Conservation (phyloP, 2,113 vertebrate species). For the Oxyura jamaicensis region DNA sequence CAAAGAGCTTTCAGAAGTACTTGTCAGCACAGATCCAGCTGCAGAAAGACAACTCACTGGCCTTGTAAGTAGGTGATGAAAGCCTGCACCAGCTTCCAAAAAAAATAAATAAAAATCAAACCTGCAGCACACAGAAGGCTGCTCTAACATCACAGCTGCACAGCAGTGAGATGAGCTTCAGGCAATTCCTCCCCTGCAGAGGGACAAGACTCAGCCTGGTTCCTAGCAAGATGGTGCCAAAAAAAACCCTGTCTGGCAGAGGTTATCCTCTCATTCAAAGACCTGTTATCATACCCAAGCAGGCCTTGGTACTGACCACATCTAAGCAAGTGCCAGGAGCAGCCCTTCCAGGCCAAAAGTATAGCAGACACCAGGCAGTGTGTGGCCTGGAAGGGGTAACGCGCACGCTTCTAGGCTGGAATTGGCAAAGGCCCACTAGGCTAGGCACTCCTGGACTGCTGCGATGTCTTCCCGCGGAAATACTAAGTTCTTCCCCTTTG, state of each 20-base stretch:
- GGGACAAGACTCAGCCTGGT: not conserved
- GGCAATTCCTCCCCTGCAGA: not conserved
- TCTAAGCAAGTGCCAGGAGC: not conserved
- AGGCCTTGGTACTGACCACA: not conserved
- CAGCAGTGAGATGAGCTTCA: not conserved
- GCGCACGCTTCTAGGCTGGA: fast-evolving
- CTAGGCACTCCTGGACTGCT: not conserved
- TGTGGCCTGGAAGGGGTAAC: fast-evolving
- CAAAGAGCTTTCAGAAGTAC: not conserved
- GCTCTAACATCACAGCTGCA: not conserved
- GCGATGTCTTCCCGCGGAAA: not conserved
- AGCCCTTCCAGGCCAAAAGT: not conserved
- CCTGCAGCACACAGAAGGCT: not conserved
- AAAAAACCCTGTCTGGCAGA: not conserved
- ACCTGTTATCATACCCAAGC: not conserved
- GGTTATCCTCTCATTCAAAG: not conserved
- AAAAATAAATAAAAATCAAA: not conserved
- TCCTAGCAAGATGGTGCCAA: not conserved
- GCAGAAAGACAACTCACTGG: not conserved
- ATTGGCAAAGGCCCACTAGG: not conserved
- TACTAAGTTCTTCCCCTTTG: not conserved
- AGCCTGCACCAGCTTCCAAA: not conserved
- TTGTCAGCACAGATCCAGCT: not conserved
- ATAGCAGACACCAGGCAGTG: not conserved
- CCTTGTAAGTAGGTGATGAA: not conserved